A percentile compares a stretch with the other conserved stretches of the same genome.
phyloP scores from a whole-genome alignment of 2,888 invertebrate genomes.

The Hydropsyche betteni region DNA sequence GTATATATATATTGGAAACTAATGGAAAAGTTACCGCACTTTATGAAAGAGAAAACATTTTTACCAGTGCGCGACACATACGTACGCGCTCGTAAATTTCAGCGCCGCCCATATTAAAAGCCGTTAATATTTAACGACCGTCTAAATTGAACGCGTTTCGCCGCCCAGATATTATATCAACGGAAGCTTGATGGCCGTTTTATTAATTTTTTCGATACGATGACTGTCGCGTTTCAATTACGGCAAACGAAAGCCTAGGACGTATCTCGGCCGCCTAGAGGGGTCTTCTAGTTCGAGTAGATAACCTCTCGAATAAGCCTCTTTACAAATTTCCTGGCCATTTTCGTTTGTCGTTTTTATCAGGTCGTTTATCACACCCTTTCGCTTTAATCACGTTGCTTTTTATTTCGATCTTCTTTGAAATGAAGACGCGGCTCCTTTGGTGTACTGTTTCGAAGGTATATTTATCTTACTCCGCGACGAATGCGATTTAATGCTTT shows the following conservation, averaged over 20 bases:
- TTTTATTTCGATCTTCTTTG: slow-evolving; percentile 11
- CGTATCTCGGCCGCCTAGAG: not conserved
- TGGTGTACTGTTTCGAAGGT: too few relatives aligned
- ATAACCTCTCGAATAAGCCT: slow-evolving; percentile 24
- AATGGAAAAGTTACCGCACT: slow-evolving; percentile 34
- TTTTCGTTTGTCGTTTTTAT: slow-evolving; percentile 19
- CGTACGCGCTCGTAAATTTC: slow-evolving; percentile 8
- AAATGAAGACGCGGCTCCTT: slow-evolving; percentile 1
- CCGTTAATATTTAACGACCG: slow-evolving; percentile 11
- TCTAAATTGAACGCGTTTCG: slow-evolving; percentile 5
- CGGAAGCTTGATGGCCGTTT: not conserved
- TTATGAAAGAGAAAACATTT: slow-evolving; percentile 18
- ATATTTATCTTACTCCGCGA: too few relatives aligned
- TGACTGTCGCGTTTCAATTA: slow-evolving; percentile 7
- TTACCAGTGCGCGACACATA: slow-evolving; percentile 10
- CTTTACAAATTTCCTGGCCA: slow-evolving; percentile 30
- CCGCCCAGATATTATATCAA: not conserved
- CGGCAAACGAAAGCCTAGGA: not conserved
- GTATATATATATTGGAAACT: slow-evolving; percentile 10
- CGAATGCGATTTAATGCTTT: too few relatives aligned
- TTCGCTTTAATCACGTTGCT: slow-evolving; percentile 26
- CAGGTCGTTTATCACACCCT: slow-evolving; percentile 32
- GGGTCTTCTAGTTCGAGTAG: not conserved
- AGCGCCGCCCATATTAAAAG: slow-evolving; percentile 15
- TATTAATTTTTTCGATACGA: not conserved